Evolutionary conservation across 1,140 invertebrate genomes (phyloP).

Genomic region (Steinernema khuongi): DNA sequence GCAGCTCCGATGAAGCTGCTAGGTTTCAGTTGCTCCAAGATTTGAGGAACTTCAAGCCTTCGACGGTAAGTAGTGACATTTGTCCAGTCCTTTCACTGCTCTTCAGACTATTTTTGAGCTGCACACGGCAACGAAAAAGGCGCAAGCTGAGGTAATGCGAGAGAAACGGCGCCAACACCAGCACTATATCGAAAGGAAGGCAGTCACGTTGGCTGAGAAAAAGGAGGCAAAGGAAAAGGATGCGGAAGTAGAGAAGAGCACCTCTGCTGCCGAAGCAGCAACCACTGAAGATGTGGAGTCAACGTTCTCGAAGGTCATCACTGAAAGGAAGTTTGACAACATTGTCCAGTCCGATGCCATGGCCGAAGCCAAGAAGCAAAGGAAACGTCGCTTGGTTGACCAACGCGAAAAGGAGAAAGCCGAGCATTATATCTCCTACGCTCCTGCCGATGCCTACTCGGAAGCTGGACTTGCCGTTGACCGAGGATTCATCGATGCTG

Average conservation of each 20-base stretch:
- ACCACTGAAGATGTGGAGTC: slow-evolving; percentile 20
- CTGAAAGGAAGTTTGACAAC: slow-evolving; percentile 1
- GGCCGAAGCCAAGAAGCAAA: slow-evolving; percentile 14
- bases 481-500: slow-evolving; percentile 61
- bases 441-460: slow-evolving; percentile 75
- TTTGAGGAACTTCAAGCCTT: slow-evolving; percentile 16
- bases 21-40: not conserved
- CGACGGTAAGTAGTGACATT: slow-evolving; percentile 6
- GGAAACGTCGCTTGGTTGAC: slow-evolving; percentile 61
- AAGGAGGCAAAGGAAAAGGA: slow-evolving; percentile 53
- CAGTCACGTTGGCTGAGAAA: slow-evolving; percentile 28
- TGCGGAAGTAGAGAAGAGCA: slow-evolving; percentile 39
- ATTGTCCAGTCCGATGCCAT: not conserved
- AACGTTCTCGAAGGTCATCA: slow-evolving; percentile 23
- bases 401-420: slow-evolving; percentile 64
- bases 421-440: slow-evolving; percentile 80
- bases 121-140: slow-evolving; percentile 72
- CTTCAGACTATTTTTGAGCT: slow-evolving; percentile 89
- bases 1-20: slow-evolving; percentile 43
- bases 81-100: slow-evolving; percentile 26
- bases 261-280: not conserved
- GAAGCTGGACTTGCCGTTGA: slow-evolving; percentile 62
- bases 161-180: slow-evolving; percentile 58
- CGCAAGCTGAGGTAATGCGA: slow-evolving; percentile 64
- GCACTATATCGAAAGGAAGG: slow-evolving; percentile 34